These are phyloP conservation scores for Sphenodon punctatus DNA, from an alignment of 2,797 vertebrate species.

Conservation along the genomic window DNA sequence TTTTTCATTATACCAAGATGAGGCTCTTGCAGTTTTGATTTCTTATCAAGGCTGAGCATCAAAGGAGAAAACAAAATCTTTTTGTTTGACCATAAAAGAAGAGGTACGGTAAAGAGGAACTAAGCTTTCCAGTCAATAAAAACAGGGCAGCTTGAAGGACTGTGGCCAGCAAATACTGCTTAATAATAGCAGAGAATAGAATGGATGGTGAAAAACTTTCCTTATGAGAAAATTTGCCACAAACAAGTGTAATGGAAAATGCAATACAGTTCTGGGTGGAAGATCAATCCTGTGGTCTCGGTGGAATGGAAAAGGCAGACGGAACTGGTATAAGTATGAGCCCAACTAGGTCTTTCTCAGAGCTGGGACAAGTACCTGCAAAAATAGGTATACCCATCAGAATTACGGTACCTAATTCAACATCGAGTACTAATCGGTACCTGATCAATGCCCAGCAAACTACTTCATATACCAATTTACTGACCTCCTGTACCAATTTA, in stretches of 20 bases:
- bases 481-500: too few species aligned
- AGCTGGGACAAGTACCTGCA: too few species aligned
- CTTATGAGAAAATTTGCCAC: not conserved
- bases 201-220: not conserved
- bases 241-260: not conserved
- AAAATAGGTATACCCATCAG: too few species aligned
- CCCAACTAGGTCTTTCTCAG: too few species aligned
- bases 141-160: not conserved
- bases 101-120: not conserved
- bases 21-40: not conserved
- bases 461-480: too few species aligned
- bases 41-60: not conserved
- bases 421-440: too few species aligned
- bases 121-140: not conserved
- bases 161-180: not conserved
- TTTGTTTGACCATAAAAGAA: not conserved
- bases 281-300: not conserved
- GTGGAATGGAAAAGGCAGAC: not conserved
- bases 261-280: not conserved
- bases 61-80: not conserved
- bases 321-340: not conserved
- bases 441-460: too few species aligned
- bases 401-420: too few species aligned
- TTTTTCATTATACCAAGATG: not conserved
- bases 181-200: not conserved